These are phyloP conservation scores for Lottia gigantea DNA, from an alignment of 2,888 invertebrate species.

Conservation along the genomic window DNA sequence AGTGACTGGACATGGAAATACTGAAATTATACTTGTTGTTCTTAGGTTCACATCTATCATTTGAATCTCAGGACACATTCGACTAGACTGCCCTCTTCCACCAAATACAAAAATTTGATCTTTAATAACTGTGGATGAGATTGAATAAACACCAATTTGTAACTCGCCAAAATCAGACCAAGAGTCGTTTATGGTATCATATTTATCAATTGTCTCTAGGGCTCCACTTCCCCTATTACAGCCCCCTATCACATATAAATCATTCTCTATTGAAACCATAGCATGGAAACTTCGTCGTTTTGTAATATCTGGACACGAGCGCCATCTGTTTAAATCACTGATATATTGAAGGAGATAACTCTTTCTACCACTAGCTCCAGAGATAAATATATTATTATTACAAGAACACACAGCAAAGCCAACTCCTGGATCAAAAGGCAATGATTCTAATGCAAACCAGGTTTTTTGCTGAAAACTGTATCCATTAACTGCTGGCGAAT, in stretches of 20 bases:
- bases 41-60: slow-evolving; percentile 31
- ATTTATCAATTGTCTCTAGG: slow-evolving; percentile 31
- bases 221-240: slow-evolving; percentile 36
- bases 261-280: slow-evolving; percentile 32
- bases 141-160: slow-evolving; percentile 36
- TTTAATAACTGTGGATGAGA: slow-evolving; percentile 33
- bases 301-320: slow-evolving; percentile 35
- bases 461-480: slow-evolving; percentile 34
- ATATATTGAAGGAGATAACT: slow-evolving; percentile 38
- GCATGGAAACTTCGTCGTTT: slow-evolving; percentile 36
- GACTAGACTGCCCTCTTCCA: slow-evolving; percentile 34
- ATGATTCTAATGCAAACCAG: slow-evolving; percentile 35
- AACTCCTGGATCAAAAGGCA: slow-evolving; percentile 37
- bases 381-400: slow-evolving; percentile 36
- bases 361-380: slow-evolving; percentile 32
- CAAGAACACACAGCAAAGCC: slow-evolving; percentile 39
- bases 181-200: slow-evolving; percentile 27
- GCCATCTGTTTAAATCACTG: slow-evolving; percentile 31
- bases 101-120: slow-evolving; percentile 39
- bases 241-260: slow-evolving; percentile 37
- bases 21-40: slow-evolving; percentile 31
- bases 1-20: slow-evolving; percentile 35
- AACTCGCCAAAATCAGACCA: slow-evolving; percentile 34
- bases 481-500: slow-evolving; percentile 36
- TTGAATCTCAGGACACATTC: slow-evolving; percentile 37